phyloP scores from a whole-genome alignment of 2,113 vertebrate genomes.

The Pholis gunnellus region DNA sequence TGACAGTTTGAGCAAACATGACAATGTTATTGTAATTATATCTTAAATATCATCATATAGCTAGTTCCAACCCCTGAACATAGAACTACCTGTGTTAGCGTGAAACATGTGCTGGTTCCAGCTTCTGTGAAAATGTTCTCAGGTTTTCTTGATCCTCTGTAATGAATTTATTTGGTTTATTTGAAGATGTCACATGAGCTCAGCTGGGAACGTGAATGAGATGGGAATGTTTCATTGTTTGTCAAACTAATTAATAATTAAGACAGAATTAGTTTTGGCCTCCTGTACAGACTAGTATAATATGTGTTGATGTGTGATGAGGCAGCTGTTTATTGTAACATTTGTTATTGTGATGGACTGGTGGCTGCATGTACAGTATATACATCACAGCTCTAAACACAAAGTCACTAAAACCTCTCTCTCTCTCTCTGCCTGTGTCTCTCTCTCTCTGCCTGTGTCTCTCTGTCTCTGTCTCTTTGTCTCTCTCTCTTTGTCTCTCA shows the following conservation, averaged over 20 bases:
- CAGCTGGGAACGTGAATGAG: not conserved
- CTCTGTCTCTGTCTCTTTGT: not conserved
- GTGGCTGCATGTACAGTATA: not conserved
- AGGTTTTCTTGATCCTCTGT: too few relatives aligned
- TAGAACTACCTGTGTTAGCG: too few relatives aligned
- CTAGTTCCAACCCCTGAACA: not conserved
- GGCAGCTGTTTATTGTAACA: not conserved
- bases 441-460: not conserved
- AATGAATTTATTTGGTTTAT: too few relatives aligned
- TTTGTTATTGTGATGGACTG: not conserved
- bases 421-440: constrained; percentile 7
- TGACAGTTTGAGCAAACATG: too few relatives aligned
- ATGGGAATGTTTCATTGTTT: not conserved
- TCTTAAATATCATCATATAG: not conserved
- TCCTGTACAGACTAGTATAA: not conserved
- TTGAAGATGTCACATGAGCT: not conserved
- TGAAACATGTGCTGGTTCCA: too few relatives aligned
- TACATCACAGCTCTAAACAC: not conserved
- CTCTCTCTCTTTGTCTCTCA: constrained; percentile 69
- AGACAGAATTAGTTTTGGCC: not conserved
- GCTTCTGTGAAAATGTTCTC: too few relatives aligned
- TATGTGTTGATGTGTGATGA: not conserved
- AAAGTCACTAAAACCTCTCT: not conserved
- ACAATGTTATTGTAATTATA: too few relatives aligned
- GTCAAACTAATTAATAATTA: not conserved